Conservation (phyloP, 2,888 invertebrate species). For the Ecliptopera silaceata region DNA sequence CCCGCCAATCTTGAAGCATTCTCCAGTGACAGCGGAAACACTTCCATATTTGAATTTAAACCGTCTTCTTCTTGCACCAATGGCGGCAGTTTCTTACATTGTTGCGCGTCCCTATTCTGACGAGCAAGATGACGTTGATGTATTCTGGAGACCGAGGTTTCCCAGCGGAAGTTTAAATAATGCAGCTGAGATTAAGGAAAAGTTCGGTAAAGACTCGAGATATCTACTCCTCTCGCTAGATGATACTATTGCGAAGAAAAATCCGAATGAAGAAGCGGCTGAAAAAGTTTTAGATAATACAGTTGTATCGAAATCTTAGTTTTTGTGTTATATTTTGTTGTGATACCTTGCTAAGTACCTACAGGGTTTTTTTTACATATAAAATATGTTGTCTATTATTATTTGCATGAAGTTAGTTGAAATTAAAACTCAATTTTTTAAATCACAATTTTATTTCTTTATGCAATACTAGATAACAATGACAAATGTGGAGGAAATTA, state of each 20-base stretch:
- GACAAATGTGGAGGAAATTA: too few species aligned
- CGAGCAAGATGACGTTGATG: conserved; percentile 1
- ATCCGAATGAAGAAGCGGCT: not conserved
- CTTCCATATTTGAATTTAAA: conserved; percentile 22
- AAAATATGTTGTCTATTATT: too few species aligned
- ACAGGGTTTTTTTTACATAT: not conserved
- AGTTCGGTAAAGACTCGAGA: conserved; percentile 13
- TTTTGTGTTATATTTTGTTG: not conserved
- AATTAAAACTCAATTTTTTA: too few species aligned
- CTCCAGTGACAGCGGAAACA: conserved; percentile 2
- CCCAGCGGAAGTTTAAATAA: not conserved
- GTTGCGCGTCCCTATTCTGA: conserved; percentile 15
- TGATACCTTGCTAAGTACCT: not conserved
- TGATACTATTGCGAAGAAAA: not conserved
- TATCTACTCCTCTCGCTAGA: conserved; percentile 16
- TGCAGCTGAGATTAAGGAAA: not conserved
- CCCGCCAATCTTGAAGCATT: conserved; percentile 23
- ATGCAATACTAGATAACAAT: too few species aligned
- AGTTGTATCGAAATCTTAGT: conserved; percentile 4
- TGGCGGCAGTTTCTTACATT: conserved; percentile 29
- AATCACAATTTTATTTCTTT: too few species aligned
- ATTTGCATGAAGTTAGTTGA: too few species aligned
- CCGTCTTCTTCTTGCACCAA: conserved; percentile 30
- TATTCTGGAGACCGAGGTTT: conserved; percentile 20
- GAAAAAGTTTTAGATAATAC: not conserved